Evolutionary conservation across 2,113 vertebrate genomes (phyloP), one percentile per base, ranked within the genome.

Genomic region (Puntigrus tetrazona): DNA sequence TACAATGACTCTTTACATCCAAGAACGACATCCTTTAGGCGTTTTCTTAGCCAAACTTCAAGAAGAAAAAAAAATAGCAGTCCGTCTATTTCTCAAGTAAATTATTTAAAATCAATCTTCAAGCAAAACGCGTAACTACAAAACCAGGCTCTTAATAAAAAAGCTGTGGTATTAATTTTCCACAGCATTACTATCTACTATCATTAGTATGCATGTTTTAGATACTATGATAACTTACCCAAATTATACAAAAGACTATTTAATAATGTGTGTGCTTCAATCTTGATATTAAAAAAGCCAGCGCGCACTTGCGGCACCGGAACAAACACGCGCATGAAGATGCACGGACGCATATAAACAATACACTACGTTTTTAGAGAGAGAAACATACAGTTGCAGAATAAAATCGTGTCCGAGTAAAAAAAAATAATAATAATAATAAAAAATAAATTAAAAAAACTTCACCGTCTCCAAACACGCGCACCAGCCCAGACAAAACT

Each of bases 11-110:
- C 29, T 16, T 34, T 5, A 47, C 11, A 55, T 20, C n/a, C 78
- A 70, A 67, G 9, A 63, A 31, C n/a, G 41, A 43, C 83, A 87
- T 63, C n/a, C 41, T 25, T 18, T 7, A 57, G 84, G 43, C 45
- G 9, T 22, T 83, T 41, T 18, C 13, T 61, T 67, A 14, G 43
- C 22, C 18, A 59, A 61, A 75, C 25, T n/a, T 57, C 27, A 6
- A 41, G 36, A 70, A 22, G 10, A 61, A 36, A n/a, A 43, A 50
- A 38, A 38, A 55, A 14, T 6, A 2, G 41, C 43, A 74, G 69
- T n/a, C 22, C 9, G 57, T 27, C 4, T 1, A 11, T 10, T 61
- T 59, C 3, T 27, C 45, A 47, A 47, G 45, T 4, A 5, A 47
- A 47, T 47, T n/a, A n/a, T n/a, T n/a, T n/a, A 27, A 61, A 29